Evolutionary conservation across 2,888 invertebrate species (phyloP).

Genomic region (Eupithecia vulgata): DNA sequence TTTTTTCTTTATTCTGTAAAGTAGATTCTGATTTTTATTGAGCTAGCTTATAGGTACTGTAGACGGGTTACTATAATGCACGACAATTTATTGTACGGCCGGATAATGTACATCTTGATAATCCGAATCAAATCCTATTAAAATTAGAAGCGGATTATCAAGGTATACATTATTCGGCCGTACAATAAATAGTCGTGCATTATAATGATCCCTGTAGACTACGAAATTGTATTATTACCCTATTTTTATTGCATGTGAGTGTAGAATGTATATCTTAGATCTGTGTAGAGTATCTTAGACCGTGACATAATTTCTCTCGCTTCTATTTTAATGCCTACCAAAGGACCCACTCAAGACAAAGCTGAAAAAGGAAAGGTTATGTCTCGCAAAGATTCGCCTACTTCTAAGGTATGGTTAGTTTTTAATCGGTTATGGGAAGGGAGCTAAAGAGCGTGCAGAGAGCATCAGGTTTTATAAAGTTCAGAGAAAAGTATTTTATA

Average conservation of each 20-base stretch:
- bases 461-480: neutral
- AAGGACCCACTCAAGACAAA: slow-evolving; percentile 37
- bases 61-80: no score
- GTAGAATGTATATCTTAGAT: neutral
- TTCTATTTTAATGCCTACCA: slow-evolving; percentile 40
- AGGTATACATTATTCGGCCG: no score
- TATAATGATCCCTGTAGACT: no score
- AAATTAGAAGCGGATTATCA: no score
- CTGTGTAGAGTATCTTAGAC: slow-evolving; percentile 12
- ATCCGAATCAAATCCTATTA: no score
- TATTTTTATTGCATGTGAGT: neutral
- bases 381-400: slow-evolving; percentile 42
- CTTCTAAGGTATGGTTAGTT: slow-evolving; percentile 41
- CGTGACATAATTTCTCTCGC: slow-evolving; percentile 49
- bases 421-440: slow-evolving; percentile 10
- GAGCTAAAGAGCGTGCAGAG: slow-evolving; percentile 21
- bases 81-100: no score
- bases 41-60: no score
- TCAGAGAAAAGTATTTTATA: neutral
- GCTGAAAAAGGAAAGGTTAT: slow-evolving; percentile 47
- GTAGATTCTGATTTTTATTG: no score
- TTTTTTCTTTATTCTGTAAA: no score
- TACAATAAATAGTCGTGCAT: no score
- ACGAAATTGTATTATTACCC: neutral
- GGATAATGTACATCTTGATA: no score